Conservation (phyloP, 2,113 vertebrate species). For the Rhagologus leucostigma region DNA sequence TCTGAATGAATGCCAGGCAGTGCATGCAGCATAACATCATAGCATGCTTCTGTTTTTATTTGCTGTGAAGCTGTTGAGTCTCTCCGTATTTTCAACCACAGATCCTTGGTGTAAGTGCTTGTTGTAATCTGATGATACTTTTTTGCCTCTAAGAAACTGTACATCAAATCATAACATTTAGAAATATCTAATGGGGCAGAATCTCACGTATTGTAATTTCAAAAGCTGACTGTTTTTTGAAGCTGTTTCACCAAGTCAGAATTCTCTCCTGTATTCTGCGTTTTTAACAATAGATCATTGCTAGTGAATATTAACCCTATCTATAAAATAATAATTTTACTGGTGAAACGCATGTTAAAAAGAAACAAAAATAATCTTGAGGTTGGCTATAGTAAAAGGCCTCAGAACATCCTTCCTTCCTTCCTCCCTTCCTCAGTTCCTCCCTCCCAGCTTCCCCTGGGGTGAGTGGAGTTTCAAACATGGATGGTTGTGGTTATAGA, state of each 20-base stretch:
- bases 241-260: not conserved
- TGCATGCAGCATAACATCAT: constrained; percentile 56
- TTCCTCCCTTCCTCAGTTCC: not conserved
- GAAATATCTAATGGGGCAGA: not conserved
- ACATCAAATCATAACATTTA: not conserved
- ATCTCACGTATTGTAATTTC: not conserved
- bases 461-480: not conserved
- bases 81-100: not conserved
- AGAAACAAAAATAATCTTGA: not conserved
- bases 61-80: not conserved
- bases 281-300: not conserved
- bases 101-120: not conserved
- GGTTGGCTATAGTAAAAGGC: not conserved
- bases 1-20: constrained; percentile 70
- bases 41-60: constrained; percentile 37
- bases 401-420: not conserved
- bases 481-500: not conserved
- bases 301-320: not conserved
- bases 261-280: not conserved
- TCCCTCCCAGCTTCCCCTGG: not conserved
- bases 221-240: not conserved
- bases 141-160: not conserved
- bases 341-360: not conserved
- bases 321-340: not conserved
- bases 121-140: not conserved